Percentiles rank a stretch among this genome's conserved stretches.
Conservation (phyloP, 2,888 invertebrate species). For the Synanthedon formicaeformis region DNA sequence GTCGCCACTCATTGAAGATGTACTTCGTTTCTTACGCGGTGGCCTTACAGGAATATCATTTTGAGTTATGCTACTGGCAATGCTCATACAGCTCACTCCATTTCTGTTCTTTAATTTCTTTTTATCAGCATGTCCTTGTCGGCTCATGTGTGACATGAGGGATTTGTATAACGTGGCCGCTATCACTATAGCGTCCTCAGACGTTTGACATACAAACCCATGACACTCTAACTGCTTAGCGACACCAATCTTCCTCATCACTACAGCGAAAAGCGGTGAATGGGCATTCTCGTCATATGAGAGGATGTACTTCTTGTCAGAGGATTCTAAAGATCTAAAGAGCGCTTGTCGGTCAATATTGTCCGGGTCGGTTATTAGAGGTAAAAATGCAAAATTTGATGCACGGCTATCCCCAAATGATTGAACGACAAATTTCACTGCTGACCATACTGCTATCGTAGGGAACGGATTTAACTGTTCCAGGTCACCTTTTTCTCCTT, state of each 20-base stretch:
- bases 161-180: slow-evolving; percentile 92
- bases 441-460: slow-evolving; percentile 94
- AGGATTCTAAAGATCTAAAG: slow-evolving; percentile 67
- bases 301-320: slow-evolving; percentile 70
- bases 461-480: slow-evolving; percentile 85
- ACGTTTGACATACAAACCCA: slow-evolving; percentile 89
- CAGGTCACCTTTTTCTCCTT: slow-evolving; percentile 72
- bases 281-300: slow-evolving; percentile 74
- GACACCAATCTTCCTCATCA: slow-evolving; percentile 84
- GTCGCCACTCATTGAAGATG: slow-evolving; percentile 73
- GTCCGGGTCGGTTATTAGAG: slow-evolving; percentile 85
- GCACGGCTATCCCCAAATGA: slow-evolving; percentile 64
- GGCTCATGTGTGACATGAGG: slow-evolving; percentile 83
- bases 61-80: slow-evolving; percentile 73
- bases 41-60: slow-evolving; percentile 75
- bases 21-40: slow-evolving; percentile 79
- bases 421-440: slow-evolving; percentile 85
- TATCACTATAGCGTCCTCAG: slow-evolving; percentile 91
- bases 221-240: slow-evolving; percentile 89
- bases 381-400: slow-evolving; percentile 82
- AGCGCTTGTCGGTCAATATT: slow-evolving; percentile 79
- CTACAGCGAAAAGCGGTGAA: slow-evolving; percentile 89
- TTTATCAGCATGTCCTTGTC: slow-evolving; percentile 60
- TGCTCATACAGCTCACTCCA: slow-evolving; percentile 82
- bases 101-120: slow-evolving; percentile 77